phyloP scores from a whole-genome alignment of 2,888 invertebrate species.

The Cephalotes varians region DNA sequence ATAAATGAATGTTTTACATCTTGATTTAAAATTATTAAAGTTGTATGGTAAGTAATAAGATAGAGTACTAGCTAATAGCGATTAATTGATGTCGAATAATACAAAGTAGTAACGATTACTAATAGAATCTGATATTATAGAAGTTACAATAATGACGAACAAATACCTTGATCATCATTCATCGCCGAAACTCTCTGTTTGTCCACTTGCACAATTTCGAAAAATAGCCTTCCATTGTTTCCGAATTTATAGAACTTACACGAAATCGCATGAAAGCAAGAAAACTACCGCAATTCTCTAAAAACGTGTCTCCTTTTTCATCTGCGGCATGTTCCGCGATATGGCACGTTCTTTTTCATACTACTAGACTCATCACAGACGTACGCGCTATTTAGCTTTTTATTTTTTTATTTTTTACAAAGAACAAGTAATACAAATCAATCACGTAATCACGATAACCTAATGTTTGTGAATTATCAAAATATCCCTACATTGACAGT shows the following conservation, averaged over 20 bases:
- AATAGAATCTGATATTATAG: constrained; percentile 6
- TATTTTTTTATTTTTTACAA: no score
- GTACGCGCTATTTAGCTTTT: no score
- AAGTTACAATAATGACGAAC: constrained; percentile 21
- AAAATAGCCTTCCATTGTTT: constrained; percentile 14
- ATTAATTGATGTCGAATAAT: not conserved
- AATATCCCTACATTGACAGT: no score
- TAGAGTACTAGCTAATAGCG: not conserved
- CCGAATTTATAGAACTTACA: not conserved
- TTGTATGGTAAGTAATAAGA: not conserved
- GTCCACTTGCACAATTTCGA: constrained; percentile 22
- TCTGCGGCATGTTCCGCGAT: constrained; percentile 4
- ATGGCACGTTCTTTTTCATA: not conserved
- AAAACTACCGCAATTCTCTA: constrained; percentile 56
- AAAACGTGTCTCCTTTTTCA: constrained; percentile 47
- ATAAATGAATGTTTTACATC: not conserved
- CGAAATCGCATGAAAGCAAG: not conserved
- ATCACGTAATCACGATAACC: no score
- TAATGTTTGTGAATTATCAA: no score
- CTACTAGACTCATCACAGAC: no score
- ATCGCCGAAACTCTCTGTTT: constrained; percentile 6
- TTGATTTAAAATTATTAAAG: not conserved
- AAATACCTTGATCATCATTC: constrained; percentile 10
- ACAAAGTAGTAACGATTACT: not conserved
- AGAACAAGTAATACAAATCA: no score